Evolutionary conservation across 2,797 vertebrate genomes (phyloP).

Genomic region (Micropoecilia bifurca): DNA sequence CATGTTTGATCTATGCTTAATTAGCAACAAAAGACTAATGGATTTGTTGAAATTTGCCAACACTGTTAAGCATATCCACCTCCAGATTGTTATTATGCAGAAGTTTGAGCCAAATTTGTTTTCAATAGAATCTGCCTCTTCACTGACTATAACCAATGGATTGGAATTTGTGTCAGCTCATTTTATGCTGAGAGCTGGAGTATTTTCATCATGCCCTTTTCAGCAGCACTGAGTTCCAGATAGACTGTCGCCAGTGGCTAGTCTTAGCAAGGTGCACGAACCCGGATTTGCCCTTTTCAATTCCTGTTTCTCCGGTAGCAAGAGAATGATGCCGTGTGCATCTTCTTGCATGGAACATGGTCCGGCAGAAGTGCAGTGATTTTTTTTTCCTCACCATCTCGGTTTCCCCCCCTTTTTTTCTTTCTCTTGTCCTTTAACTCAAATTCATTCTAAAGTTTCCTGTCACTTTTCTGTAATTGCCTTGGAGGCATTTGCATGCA

Average conservation of each 20-base stretch:
- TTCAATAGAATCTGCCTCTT: constrained; percentile 43
- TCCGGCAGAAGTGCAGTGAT: constrained; percentile 42
- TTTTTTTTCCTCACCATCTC: constrained; percentile 33
- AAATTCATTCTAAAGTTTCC: constrained; percentile 23
- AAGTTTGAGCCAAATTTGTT: constrained; percentile 56
- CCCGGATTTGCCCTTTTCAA: constrained; percentile 81
- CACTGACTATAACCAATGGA: constrained; percentile 60
- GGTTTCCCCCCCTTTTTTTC: background rate
- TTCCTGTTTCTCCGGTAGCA: constrained; percentile 66
- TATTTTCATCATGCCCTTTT: constrained; percentile 80
- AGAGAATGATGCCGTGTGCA: constrained; percentile 68
- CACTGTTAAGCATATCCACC: background rate
- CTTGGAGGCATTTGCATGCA: constrained; percentile 14
- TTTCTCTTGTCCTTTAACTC: constrained; percentile 12
- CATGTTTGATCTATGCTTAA: constrained; percentile 1
- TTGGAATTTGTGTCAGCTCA: constrained; percentile 72
- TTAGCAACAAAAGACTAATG: constrained; percentile 9
- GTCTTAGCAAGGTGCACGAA: constrained; percentile 74
- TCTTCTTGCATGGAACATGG: constrained; percentile 63
- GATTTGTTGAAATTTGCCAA: constrained; percentile 13
- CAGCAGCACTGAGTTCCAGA: constrained; percentile 68
- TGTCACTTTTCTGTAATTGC: constrained; percentile 30
- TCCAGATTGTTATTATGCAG: constrained; percentile 3
- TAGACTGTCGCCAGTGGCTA: constrained; percentile 78
- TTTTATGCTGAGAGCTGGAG: constrained; percentile 78